These are phyloP conservation scores for Megalops cyprinoides DNA, from an alignment of 2,797 vertebrate genomes.

Conservation along the genomic window DNA sequence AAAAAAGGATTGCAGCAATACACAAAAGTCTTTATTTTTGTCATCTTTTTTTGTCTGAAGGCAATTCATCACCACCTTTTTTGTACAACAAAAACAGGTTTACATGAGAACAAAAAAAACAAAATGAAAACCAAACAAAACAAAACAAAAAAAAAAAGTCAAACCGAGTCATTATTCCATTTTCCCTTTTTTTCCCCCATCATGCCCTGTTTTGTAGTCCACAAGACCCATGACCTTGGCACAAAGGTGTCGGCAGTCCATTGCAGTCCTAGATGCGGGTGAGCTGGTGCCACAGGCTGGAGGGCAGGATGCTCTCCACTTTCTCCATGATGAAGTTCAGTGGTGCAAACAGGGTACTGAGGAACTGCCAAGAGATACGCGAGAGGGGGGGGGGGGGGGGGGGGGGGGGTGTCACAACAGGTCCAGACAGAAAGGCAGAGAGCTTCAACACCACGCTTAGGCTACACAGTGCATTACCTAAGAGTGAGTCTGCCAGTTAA, in stretches of 20 bases:
- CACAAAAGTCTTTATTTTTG: slow-evolving; percentile 92
- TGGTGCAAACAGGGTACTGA: slow-evolving; percentile 94
- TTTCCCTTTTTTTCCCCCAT: slow-evolving; percentile 3
- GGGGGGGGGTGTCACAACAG: neutral
- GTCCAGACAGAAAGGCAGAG: slow-evolving; percentile 23
- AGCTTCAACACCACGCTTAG: too few species aligned
- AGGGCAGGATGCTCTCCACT: slow-evolving; percentile 95
- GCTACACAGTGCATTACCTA: too few species aligned
- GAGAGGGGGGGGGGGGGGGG: too few species aligned
- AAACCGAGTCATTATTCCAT: neutral
- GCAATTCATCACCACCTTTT: slow-evolving; percentile 20
- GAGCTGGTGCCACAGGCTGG: slow-evolving; percentile 97
- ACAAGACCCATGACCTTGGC: neutral
- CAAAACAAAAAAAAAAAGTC: neutral
- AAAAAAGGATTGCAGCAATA: slow-evolving; percentile 76
- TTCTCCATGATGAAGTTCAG: slow-evolving; percentile 99
- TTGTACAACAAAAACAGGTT: slow-evolving; percentile 22
- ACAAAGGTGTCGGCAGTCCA: neutral
- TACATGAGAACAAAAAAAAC: slow-evolving; percentile 21
- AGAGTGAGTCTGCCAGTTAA: too few species aligned
- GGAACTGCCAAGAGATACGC: slow-evolving; percentile 79
- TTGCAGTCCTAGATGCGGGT: slow-evolving; percentile 82
- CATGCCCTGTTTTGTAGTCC: slow-evolving; percentile 14
- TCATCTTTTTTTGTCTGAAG: slow-evolving; percentile 43
- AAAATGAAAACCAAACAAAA: neutral